A percentile compares a stretch with the other conserved stretches of the same genome.
These are phyloP conservation scores for Oxyscelio sp. DNA, from an alignment of 2,888 invertebrate genomes.

Conservation along the genomic window DNA sequence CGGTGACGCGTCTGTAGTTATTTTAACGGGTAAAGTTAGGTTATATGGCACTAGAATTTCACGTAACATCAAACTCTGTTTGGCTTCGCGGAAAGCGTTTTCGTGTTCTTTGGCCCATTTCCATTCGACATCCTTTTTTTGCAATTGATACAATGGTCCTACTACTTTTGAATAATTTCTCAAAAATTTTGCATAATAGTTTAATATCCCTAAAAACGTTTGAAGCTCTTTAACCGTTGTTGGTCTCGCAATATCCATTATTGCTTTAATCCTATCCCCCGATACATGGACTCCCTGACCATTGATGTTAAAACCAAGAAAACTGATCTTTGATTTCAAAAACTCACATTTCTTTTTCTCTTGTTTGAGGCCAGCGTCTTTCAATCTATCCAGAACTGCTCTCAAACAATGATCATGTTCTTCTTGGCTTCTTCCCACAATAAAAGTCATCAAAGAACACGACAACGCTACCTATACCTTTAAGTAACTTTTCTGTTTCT, in stretches of 20 bases:
- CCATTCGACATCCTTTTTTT: constrained; percentile 8
- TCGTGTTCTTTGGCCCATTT: constrained; percentile 28
- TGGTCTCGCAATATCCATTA: constrained; percentile 18
- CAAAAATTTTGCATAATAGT: constrained; percentile 54
- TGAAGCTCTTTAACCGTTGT: constrained; percentile 33
- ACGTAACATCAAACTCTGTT: constrained; percentile 12
- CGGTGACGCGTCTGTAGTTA: constrained; percentile 65
- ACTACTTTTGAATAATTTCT: constrained; percentile 9
- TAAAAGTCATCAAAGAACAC: constrained; percentile 80
- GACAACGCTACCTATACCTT: constrained; percentile 71
- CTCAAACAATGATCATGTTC: constrained; percentile 78
- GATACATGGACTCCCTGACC: constrained; percentile 64
- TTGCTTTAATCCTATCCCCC: constrained; percentile 65
- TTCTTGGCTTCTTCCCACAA: constrained; percentile 72
- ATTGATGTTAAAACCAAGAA: constrained; percentile 79
- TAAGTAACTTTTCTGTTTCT: constrained; percentile 81
- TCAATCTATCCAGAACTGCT: constrained; percentile 76
- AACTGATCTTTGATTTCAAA: constrained; percentile 74
- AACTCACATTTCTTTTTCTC: constrained; percentile 81
- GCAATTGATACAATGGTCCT: constrained; percentile 27
- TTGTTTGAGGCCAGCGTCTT: constrained; percentile 78
- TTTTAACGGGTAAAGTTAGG: constrained; percentile 46
- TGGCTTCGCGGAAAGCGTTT: constrained; percentile 23
- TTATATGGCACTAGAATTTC: constrained; percentile 62
- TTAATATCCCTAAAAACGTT: constrained; percentile 53